Base-by-base conservation (phyloP, 2,888 invertebrate species). In the Vesta saturnalis region DNA sequence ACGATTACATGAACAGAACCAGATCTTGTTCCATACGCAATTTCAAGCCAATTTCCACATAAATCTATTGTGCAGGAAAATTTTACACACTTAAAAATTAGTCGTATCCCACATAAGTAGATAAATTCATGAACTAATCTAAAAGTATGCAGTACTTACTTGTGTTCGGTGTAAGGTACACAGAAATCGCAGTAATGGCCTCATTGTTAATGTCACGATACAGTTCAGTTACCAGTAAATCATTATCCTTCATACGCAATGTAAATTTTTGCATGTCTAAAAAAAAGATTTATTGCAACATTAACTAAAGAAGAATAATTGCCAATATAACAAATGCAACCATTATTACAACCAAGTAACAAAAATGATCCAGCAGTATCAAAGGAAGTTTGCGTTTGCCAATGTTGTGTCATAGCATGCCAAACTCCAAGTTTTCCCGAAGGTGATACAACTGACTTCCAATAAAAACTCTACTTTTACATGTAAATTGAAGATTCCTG, bases 201-300 rank as follows among this genome's bases (percentile, higher is more conserved):
- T 99, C 99, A 77, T 93, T 92, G 73, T 94, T 93, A 1, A 97
- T 96, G 85, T 99, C 99, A 80, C 92, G 90, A 82, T 98, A 99
- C 22, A 99, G 85, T 84, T 99, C 97, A 1, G 99, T 99, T 10
- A 99, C 97, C 21, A 99, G 86, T 8, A 99, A 86, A 86, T 99
- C 99, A 82, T 99, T 99, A 83, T 99, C 99, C 83, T 99, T 99
- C 98, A 99, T 99, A 52, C 99, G 89, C 5, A 99, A 84, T 0
- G 98, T 98, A 84, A 99, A 99, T 84, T 99, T 99, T 84, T 99
- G 98, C 99, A 99, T 99, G 84, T 99, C 98, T 94, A 85, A 65
- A 85, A 78, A 74, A 1, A 10, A 57, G 46, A 65, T n/a, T 39
- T 35, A 47, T 46, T 57, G 8, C 43, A 10, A 60, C 47, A 65